phyloP scores from a whole-genome alignment of 2,888 invertebrate species.

The Melanostoma scalare region DNA sequence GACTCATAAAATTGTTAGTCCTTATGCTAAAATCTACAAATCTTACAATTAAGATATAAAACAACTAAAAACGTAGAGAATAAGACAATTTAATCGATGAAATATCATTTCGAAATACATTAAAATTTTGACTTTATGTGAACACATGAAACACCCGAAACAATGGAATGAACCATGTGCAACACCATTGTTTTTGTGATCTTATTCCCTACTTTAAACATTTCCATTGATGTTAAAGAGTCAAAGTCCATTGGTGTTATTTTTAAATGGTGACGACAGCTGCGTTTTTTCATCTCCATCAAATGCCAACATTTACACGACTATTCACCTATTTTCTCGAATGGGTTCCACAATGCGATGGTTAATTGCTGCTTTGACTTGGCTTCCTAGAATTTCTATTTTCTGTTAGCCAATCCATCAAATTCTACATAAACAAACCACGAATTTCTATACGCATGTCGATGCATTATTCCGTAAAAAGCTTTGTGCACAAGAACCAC shows the following conservation, averaged over 20 bases:
- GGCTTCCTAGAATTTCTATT: slow-evolving; percentile 27
- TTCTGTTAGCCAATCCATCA: slow-evolving; percentile 29
- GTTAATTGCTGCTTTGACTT: slow-evolving; percentile 16
- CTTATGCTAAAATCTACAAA: no score
- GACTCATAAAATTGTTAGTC: no score
- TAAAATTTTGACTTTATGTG: no score
- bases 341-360: slow-evolving; percentile 15
- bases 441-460: background rate
- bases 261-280: background rate
- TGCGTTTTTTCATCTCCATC: background rate
- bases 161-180: no score
- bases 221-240: no score
- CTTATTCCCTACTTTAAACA: no score
- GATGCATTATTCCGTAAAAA: slow-evolving; percentile 21
- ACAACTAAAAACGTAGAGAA: no score
- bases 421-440: slow-evolving; percentile 14
- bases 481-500: background rate
- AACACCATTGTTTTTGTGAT: no score
- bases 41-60: no score
- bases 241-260: background rate
- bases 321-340: background rate
- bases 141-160: no score
- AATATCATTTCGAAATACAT: no score
- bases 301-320: slow-evolving; percentile 6
- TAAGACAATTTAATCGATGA: no score